Percentiles rank a stretch among this genome's conserved stretches.
phyloP scores from a whole-genome alignment of 2,888 invertebrate species.

The Tenthredo notha region DNA sequence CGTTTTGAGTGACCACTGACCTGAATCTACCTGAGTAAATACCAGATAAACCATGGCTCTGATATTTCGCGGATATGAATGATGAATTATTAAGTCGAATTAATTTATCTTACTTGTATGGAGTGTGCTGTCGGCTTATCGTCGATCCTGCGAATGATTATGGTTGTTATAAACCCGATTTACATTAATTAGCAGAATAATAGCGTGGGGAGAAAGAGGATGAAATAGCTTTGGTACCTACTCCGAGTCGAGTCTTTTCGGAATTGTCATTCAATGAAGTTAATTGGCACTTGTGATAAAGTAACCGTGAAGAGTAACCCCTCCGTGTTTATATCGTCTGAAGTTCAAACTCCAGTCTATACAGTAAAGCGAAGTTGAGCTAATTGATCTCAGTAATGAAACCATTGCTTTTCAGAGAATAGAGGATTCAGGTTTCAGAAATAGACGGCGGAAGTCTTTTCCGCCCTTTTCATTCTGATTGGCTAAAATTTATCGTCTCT shows the following conservation, averaged over 20 bases:
- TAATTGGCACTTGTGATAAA: conserved; percentile 42
- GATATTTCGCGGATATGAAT: neutral
- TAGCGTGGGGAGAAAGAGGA: conserved; percentile 15
- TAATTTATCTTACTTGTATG: conserved; percentile 10
- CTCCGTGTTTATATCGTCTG: conserved; percentile 36
- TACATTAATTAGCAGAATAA: conserved; percentile 31
- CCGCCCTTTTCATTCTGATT: neutral
- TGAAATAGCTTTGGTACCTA: neutral
- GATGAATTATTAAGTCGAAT: neutral
- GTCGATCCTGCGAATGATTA: conserved; percentile 5
- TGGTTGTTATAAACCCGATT: neutral
- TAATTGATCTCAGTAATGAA: conserved; percentile 49
- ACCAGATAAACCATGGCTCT: conserved; percentile 26
- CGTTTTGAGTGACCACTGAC: conserved; percentile 31
- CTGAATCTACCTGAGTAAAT: conserved; percentile 26
- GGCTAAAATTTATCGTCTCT: conserved; percentile 28
- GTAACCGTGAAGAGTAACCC: conserved; percentile 22
- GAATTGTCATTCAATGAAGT: conserved; percentile 26
- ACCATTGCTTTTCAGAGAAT: conserved; percentile 41
- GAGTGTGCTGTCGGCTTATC: neutral
- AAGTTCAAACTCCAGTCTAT: conserved; percentile 7
- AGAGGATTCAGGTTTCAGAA: conserved; percentile 22
- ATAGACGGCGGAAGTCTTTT: conserved; percentile 40
- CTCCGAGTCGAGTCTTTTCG: conserved; percentile 5
- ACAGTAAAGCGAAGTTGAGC: conserved; percentile 1